phyloP scores from a whole-genome alignment of 2,113 vertebrate genomes.

The Cyphomyrus plagiostoma region DNA sequence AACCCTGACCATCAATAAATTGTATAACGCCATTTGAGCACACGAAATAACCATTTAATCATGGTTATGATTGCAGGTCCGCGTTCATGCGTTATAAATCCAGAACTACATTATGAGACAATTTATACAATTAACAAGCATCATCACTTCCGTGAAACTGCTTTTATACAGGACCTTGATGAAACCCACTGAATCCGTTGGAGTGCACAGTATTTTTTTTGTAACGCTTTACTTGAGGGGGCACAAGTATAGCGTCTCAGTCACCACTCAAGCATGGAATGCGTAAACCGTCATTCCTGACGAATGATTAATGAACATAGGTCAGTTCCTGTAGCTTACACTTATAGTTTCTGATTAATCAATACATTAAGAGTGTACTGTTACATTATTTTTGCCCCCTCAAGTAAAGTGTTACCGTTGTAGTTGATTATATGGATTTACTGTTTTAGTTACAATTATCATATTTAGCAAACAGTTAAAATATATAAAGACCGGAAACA shows the following conservation, averaged over 20 bases:
- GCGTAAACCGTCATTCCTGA: neutral
- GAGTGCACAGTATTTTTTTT: neutral
- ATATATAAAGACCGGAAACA: no score
- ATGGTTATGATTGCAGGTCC: neutral
- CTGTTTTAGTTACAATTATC: neutral
- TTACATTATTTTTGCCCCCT: neutral
- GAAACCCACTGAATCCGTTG: neutral
- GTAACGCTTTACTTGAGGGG: neutral
- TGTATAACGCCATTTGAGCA: neutral
- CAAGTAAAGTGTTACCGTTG: neutral
- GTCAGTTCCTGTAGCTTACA: neutral
- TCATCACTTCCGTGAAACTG: conserved; percentile 46
- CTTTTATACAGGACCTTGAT: conserved; percentile 9
- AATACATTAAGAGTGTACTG: neutral
- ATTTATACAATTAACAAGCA: conserved; percentile 46
- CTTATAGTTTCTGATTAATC: neutral
- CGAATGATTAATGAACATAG: neutral
- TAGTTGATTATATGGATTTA: neutral
- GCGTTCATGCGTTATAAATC: neutral
- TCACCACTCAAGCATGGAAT: neutral
- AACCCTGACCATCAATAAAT: neutral
- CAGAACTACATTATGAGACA: conserved; percentile 5
- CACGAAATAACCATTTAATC: neutral
- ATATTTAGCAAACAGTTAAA: neutral
- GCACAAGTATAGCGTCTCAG: neutral